A percentile compares a stretch with the other conserved stretches of the same genome.
Conservation (phyloP, 1,140 invertebrate genomes). For the Drosophila novamexicana region DNA sequence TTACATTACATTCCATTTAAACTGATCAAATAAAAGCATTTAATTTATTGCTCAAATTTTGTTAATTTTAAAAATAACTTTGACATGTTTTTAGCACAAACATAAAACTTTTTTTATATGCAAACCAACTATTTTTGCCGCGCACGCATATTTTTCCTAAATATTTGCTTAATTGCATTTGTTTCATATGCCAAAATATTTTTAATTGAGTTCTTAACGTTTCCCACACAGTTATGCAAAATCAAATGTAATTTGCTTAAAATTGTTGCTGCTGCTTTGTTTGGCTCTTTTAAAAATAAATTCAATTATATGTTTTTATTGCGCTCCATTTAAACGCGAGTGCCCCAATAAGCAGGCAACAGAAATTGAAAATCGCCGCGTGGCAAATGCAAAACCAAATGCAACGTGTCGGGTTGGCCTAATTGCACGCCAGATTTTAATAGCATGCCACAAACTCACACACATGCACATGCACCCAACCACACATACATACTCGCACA, state of each 20-base stretch:
- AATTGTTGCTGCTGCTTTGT: not conserved
- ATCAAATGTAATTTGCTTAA: not conserved
- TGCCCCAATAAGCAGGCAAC: conserved; percentile 37
- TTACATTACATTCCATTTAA: no score
- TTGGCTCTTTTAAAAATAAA: not conserved
- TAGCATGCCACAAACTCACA: conserved; percentile 1
- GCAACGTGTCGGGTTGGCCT: conserved; percentile 20
- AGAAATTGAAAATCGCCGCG: conserved; percentile 6
- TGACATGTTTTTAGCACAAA: no score
- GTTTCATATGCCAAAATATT: not conserved
- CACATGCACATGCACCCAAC: not conserved
- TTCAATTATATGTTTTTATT: conserved; percentile 2
- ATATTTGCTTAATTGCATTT: conserved; percentile 2
- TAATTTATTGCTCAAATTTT: no score
- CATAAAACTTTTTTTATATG: no score
- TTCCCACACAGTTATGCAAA: conserved; percentile 2
- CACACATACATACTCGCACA: not conserved
- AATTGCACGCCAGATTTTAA: conserved; percentile 23
- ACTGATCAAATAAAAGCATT: no score
- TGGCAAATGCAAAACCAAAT: conserved; percentile 12
- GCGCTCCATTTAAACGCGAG: not conserved
- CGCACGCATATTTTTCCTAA: not conserved
- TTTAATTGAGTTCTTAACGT: conserved; percentile 4
- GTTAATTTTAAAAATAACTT: no score
- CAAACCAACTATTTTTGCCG: no score